phyloP scores from a whole-genome alignment of 2,113 vertebrate species.

The Scomber colias region DNA sequence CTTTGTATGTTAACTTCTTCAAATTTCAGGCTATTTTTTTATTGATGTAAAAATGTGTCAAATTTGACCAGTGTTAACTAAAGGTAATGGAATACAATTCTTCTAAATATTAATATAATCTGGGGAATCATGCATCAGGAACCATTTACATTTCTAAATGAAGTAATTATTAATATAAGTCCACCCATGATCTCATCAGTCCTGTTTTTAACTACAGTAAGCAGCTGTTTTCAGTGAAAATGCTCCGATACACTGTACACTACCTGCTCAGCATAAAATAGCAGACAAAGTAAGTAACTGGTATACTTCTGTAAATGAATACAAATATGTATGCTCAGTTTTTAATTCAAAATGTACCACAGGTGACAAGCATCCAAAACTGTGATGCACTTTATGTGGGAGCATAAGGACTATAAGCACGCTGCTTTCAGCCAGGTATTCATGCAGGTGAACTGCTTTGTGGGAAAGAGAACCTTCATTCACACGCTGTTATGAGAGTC shows the following conservation, averaged over 20 bases:
- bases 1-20: too few species aligned
- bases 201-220: neutral
- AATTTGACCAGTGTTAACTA: too few species aligned
- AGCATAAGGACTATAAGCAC: slow-evolving; percentile 14
- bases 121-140: too few species aligned
- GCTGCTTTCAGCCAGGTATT: slow-evolving; percentile 31
- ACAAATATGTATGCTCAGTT: too few species aligned
- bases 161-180: too few species aligned
- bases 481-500: slow-evolving; percentile 49
- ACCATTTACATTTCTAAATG: too few species aligned
- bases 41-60: too few species aligned
- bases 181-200: neutral
- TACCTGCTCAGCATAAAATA: neutral
- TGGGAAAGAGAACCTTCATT: slow-evolving; percentile 37
- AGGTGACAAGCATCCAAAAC: neutral
- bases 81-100: too few species aligned
- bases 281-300: neutral
- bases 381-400: slow-evolving; percentile 3
- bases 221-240: neutral
- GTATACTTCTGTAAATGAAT: too few species aligned
- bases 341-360: too few species aligned
- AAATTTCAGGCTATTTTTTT: too few species aligned
- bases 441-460: slow-evolving; percentile 40
- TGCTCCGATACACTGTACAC: neutral
- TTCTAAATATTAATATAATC: too few species aligned